Evolutionary conservation across 1,140 invertebrate genomes (phyloP), one percentile per base, ranked within the genome.

Genomic region (Dendroctonus ponderosae): DNA sequence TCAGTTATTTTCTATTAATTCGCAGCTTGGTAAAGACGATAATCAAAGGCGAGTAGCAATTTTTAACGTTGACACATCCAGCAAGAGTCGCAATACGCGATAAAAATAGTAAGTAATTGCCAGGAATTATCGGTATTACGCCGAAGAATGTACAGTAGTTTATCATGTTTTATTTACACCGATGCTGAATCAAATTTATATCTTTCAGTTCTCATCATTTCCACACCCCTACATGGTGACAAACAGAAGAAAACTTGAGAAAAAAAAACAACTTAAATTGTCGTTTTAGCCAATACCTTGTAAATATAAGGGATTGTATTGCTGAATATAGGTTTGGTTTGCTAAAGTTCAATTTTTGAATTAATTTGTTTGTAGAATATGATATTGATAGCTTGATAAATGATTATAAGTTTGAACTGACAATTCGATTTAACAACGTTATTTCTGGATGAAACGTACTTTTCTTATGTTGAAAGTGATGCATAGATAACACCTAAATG

Each of bases 151-250:
- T 62, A 42, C 61, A 62, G 61, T 62, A 62, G 61, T 62, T 62
- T 62, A 62, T 62, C 61, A 53, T 62, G 61, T 41, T 62, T 62
- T 62, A 52, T 62, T 62, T 53, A 62, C 61, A 62, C 49, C n/a
- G 61, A 62, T 62, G 61, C 41, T 51, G 41, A 52, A 62, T 62
- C 61, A 62, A 62, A 62, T 62, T 62, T 62, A 62, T 62, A 62
- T 53, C 50, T 62, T 53, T 62, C 41, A 14, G 39, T 44, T 62
- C 61, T 62, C 61, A 62, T 62, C 61, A 62, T 62, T 62, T 62
- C 61, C 61, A 62, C 61, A 62, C 61, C 61, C 61, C 61, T 52
- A 62, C 61, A 62, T 62, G 50, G 61, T 37, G 7, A 12, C 40
- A 44, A 62, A 62, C 44, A 40, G 50, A 14, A 7, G 9, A 26